Evolutionary conservation across 1,140 invertebrate genomes (phyloP), one percentile per base, ranked within the genome.

Genomic region (Drosophila pseudoobscura): DNA sequence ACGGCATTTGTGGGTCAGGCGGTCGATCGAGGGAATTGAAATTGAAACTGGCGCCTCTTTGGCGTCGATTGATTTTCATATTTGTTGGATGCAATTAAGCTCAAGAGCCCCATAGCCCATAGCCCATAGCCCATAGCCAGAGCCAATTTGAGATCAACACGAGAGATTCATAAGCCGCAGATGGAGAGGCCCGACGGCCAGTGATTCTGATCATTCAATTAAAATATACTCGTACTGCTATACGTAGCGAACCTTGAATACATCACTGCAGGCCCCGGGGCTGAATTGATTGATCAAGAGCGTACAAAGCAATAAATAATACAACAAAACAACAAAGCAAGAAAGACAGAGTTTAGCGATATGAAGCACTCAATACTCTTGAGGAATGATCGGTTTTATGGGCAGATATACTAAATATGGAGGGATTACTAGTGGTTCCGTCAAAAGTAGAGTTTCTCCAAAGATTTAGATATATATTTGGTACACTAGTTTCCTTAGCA

Each of bases 161-260:
- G 35, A 13, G 11, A 2, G 35, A 39, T 39, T 11, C 35, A 3
- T 39, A 39, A 69, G 64, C 62, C 7, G 31, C 31, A 8, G 31
- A 9, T 3, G 31, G 31, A 31, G 31, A 8, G 31, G 31, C 63
- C 50, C 65, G 17, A 26, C 20, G 63, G 70, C 66, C 73, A 62
- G 61, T 79, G 84, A 89, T 87, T 87, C 87, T 79, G 83, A 87
- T 87, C 83, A 87, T 87, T 87, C 83, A 87, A 87, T 87, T 87
- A 87, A 88, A 79, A 88, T 88, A 4, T 4, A 35, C 8, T 35
- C 8, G 31, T 31, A 31, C 31, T 73, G 78, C 78, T 24, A 24
- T 24, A 24, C 22, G 22, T 24, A 4, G 22, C 39, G 61, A 77
- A 74, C 74, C 74, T 76, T 76, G 74, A 76, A 58, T 41, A 41